phyloP scores from a whole-genome alignment of 2,888 invertebrate species.

The Leptopilina myrica region DNA sequence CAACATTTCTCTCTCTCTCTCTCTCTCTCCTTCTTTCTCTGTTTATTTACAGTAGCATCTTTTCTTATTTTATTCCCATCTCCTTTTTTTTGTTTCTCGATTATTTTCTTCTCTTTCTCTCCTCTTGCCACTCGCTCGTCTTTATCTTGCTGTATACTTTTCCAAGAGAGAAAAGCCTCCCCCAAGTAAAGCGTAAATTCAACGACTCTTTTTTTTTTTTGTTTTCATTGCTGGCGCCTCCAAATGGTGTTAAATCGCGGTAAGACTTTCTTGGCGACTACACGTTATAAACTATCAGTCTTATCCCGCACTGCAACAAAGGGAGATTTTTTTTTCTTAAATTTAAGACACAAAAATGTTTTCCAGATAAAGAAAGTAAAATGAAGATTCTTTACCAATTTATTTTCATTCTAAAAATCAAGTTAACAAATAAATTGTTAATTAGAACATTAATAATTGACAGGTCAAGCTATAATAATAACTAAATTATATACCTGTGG shows the following conservation, averaged over 20 bases:
- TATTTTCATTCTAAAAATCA: too few species aligned
- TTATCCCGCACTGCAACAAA: constrained; percentile 8
- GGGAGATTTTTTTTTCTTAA: neutral
- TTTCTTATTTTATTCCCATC: constrained; percentile 50
- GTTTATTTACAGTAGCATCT: constrained; percentile 59
- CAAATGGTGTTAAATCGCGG: constrained; percentile 45
- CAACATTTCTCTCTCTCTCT: constrained; percentile 54
- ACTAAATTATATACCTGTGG: too few species aligned
- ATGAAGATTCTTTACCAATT: too few species aligned
- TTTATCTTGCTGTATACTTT: constrained; percentile 26
- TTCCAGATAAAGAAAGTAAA: too few species aligned
- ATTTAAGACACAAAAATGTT: neutral
- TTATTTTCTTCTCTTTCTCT: constrained; percentile 43
- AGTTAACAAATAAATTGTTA: too few species aligned
- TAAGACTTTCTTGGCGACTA: constrained; percentile 41
- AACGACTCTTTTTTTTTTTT: constrained; percentile 11
- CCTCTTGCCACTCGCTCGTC: constrained; percentile 10
- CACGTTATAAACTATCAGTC: constrained; percentile 32
- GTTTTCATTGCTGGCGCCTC: constrained; percentile 43
- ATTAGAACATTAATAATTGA: too few species aligned
- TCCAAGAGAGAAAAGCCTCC: constrained; percentile 22
- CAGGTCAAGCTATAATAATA: too few species aligned
- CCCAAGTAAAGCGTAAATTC: constrained; percentile 18
- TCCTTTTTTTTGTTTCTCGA: constrained; percentile 48
- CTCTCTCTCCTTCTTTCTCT: constrained; percentile 52